Conservation (phyloP, 2,888 invertebrate genomes). For the Clistopyga incitator region DNA sequence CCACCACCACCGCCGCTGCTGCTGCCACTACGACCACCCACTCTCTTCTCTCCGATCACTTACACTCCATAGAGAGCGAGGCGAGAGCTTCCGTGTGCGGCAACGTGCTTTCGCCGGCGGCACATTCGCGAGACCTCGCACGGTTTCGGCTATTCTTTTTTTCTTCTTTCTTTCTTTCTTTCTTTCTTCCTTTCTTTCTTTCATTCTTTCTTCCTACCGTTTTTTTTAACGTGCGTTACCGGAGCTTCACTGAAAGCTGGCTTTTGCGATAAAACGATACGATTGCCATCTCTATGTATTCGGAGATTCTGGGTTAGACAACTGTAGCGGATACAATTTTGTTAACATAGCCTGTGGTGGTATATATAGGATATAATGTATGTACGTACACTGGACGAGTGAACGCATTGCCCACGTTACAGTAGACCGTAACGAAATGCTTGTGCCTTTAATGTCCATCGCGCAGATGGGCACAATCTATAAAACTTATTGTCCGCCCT, state of each 20-base stretch:
- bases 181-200: conserved; percentile 9
- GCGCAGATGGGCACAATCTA: conserved; percentile 76
- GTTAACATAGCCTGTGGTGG: neutral
- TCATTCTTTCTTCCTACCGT: neutral
- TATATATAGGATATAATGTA: conserved; percentile 1
- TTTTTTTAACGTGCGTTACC: conserved; percentile 2
- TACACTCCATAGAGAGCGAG: conserved; percentile 75
- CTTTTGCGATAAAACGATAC: conserved; percentile 61
- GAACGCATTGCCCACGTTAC: conserved; percentile 49
- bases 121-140: conserved; percentile 66
- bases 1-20: no score
- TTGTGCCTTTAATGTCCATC: conserved; percentile 69
- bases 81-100: conserved; percentile 61
- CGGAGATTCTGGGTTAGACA: conserved; percentile 30
- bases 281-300: conserved; percentile 22
- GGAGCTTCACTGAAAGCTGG: conserved; percentile 34
- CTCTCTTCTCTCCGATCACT: conserved; percentile 75
- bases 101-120: conserved; percentile 50
- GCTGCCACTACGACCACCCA: conserved; percentile 47
- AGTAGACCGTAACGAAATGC: conserved; percentile 61
- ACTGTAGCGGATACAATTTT: conserved; percentile 26
- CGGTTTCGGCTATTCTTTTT: conserved; percentile 55
- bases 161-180: conserved; percentile 17
- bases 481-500: conserved; percentile 80
- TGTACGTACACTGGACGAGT: conserved; percentile 31